Base-by-base conservation (phyloP, 1,140 invertebrate genomes). In the Cyclina sinensis region DNA sequence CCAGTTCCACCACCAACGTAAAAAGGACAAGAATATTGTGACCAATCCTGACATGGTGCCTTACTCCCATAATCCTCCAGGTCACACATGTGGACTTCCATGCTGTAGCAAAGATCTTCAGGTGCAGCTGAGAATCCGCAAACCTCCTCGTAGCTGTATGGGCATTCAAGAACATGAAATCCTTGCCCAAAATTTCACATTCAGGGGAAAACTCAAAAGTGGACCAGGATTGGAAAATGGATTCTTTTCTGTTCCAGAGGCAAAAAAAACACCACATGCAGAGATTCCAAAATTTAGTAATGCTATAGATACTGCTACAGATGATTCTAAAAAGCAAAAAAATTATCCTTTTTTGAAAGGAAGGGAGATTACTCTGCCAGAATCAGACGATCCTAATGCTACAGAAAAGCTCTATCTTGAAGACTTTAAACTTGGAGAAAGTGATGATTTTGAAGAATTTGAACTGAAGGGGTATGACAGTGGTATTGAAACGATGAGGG, bases 61-160 rank as follows among this genome's bases (percentile, higher is more conserved):
- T 9, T 94, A 92, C 73, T 86, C 91, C n/a, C 94, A 94, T 65
- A 89, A 92, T 68, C 94, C 94, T 14, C 93, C 94, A 2, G 94
- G 94, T 11, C 93, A 94, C 81, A 94, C 92, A 9, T 94, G 94
- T 85, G 92, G 94, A 11, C 88, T 94, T 24, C 94, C 94, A n/a
- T 94, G 94, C 83, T 94, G 94, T 68, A 91, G 89, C 54, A 90
- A 92, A 46, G 91, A 94, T 86, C 88, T 91, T 14, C 90, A 91
- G 27, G 74, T 92, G 12, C 86, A 91, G 21, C 27, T 91, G 0
- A 79, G 83, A 39, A 43, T 70, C 12, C 70, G 48, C 18, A 82
- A 81, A 16, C 68, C 79, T 39, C 79, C 84, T n/a, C 74, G 89
- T 24, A 80, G 92, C 18, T 94, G 93, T 86, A 92, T 92, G 24